These are phyloP conservation scores for Neogobius melanostomus DNA, from an alignment of 2,113 vertebrate genomes.

Conservation along the genomic window DNA sequence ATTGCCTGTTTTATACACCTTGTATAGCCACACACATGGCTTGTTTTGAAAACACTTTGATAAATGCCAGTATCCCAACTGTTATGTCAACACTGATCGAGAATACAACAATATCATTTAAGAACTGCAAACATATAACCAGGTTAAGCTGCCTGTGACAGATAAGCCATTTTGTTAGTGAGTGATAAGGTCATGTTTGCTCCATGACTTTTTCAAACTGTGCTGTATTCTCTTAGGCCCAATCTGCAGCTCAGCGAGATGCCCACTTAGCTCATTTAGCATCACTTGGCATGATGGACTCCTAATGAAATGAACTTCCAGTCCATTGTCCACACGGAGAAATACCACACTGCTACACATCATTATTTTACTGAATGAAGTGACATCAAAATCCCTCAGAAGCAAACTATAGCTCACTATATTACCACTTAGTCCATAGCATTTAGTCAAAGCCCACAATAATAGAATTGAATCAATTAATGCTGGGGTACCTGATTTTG, in stretches of 20 bases:
- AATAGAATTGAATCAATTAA: neutral
- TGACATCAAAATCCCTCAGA: no score
- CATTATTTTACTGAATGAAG: no score
- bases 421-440: neutral
- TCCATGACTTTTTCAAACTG: slow-evolving; percentile 47
- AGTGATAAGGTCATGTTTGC: slow-evolving; percentile 40
- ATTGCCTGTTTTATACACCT: neutral
- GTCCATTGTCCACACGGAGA: slow-evolving; percentile 11
- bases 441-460: neutral
- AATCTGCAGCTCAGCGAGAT: slow-evolving; percentile 63
- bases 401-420: no score
- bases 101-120: neutral
- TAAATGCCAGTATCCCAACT: neutral
- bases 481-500: neutral
- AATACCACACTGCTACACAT: slow-evolving; percentile 1
- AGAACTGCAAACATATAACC: slow-evolving; percentile 14
- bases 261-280: slow-evolving; percentile 32
- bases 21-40: neutral
- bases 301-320: slow-evolving; percentile 48
- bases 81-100: neutral
- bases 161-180: slow-evolving; percentile 38
- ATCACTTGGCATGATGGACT: slow-evolving; percentile 39
- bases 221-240: slow-evolving; percentile 23
- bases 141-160: slow-evolving; percentile 18
- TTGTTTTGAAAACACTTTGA: neutral